Evolutionary conservation across 1,140 invertebrate genomes (phyloP), one percentile per base, ranked within the genome.

Genomic region (Pseudomyrmex dendroicus): DNA sequence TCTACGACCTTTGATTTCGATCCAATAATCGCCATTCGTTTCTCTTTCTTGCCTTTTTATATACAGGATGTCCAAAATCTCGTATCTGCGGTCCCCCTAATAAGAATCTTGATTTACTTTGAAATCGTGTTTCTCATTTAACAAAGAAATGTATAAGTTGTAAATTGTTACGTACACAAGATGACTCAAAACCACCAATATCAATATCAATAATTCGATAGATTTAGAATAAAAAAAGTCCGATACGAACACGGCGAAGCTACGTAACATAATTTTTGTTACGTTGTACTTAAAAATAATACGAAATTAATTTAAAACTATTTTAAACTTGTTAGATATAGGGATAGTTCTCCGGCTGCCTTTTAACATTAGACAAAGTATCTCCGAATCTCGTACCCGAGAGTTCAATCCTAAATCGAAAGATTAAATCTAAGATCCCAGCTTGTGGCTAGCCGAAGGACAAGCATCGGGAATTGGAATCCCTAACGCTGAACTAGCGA

Each of bases 401-500:
- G n/a, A 15, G 20, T 35, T 72, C 44, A 22, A 72, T 80, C 57
- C 44, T 20, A 59, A 59, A 80, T 80, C 44, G 54, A 72, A 61
- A 80, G 76, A 80, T 80, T 80, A 80, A 80, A 72, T 72, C 46
- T 80, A 80, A 80, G 54, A 44, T 50, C 66, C 12, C 44, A 64
- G 52, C 66, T 80, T 80, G 76, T 80, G 64, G 76, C 22, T 46
- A 52, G 54, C 52, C 74, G 50, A 63, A 72, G 73, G 73, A 17
- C 35, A 12, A 78, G 67, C 76, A 25, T 20, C 76, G 54, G 56
- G 84, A 86, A 86, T 84, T 86, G 64, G 61, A 67, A 87, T 86
- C 83, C 73, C 74, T 76, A 84, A 84, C 73, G 73, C 59, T 68
- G 66, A 83, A 82, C 78, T 70, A 83, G 70, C 84, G 73, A 78